Conservation (phyloP, 2,113 vertebrate genomes). For the Cepphus grylle region DNA sequence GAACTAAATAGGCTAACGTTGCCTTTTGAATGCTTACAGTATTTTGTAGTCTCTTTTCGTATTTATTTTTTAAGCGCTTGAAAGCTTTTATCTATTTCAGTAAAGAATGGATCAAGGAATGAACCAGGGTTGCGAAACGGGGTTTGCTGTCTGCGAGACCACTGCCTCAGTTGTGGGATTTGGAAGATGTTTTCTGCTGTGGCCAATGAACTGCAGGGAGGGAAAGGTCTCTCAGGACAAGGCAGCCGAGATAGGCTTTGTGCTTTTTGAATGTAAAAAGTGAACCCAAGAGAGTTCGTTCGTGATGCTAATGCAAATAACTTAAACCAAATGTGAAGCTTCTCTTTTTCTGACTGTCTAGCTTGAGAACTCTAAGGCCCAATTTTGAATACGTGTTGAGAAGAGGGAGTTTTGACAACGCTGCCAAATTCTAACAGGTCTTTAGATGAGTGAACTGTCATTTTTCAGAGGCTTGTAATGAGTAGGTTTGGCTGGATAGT, state of each 20-base stretch:
- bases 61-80: background rate
- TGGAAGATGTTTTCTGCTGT: background rate
- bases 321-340: background rate
- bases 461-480: background rate
- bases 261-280: background rate
- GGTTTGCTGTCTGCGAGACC: background rate
- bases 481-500: conserved; percentile 7
- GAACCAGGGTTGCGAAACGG: background rate
- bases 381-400: background rate
- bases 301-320: background rate
- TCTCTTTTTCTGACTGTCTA: background rate
- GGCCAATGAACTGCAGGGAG: background rate
- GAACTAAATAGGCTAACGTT: fast-evolving
- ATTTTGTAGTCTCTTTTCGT: background rate
- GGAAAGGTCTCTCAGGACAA: background rate
- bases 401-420: background rate
- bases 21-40: background rate
- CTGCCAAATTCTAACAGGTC: background rate
- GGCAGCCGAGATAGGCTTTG: background rate
- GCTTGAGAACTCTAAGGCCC: background rate
- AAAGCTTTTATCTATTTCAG: background rate
- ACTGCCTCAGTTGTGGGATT: background rate
- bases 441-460: background rate
- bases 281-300: background rate
- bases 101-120: background rate